Evolutionary conservation across 2,113 vertebrate genomes (phyloP), one percentile per base, ranked within the genome.

Genomic region (Istiophorus platypterus): DNA sequence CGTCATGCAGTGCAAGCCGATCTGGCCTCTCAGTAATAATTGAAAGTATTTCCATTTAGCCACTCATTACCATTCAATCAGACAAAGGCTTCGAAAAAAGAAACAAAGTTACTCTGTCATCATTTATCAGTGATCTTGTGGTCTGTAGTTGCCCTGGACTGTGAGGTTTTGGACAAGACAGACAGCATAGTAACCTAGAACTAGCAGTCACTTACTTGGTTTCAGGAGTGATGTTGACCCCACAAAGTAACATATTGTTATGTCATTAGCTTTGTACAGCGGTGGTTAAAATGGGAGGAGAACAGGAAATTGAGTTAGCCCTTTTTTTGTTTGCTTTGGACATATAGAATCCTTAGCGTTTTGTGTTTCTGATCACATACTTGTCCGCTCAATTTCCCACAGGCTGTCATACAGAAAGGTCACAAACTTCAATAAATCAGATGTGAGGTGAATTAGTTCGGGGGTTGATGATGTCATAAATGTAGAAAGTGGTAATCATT

Each of bases 21-120:
- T 95, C 94, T 87, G 83, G 74, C 88, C 91, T 92, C 95, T 95
- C 94, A 95, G 95, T 96, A 96, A 96, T 96, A 93, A 95, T 95
- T 95, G 91, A 96, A 92, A 93, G 94, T 91, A 89, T 95, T 95
- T 95, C 94, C 95, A 92, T 94, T 93, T 93, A 88, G 88, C 75
- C 84, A 78, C 88, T 92, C 88, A 88, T 92, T 89, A 89, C 87
- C 84, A 87, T 80, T 91, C 84, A 84, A 65, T 57, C 65, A 74
- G 76, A 91, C 85, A 91, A 91, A 90, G 82, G 67, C 78, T 76
- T 85, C 74, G 80, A 89, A 91, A 90, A 84, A 85, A 79, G 79
- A 78, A 82, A 72, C 77, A 79, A 82, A 45, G 71, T 26, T 58
- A 45, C 41, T 70, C 49, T 14, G 66, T 22, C 51, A 51, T 74